phyloP scores from a whole-genome alignment of 2,888 invertebrate genomes.

The Dicranocentrus wangi region DNA sequence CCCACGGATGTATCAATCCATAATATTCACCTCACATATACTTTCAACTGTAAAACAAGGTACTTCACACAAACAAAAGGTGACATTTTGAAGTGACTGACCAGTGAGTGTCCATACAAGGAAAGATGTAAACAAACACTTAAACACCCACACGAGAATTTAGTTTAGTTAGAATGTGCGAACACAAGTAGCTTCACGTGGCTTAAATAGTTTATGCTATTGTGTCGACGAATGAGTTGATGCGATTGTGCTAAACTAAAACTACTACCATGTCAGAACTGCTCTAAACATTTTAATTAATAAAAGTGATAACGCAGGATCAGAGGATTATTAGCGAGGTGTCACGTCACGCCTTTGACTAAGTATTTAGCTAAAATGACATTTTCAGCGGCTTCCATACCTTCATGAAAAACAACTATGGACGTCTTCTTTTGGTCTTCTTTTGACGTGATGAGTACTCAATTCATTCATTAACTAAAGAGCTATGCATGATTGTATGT shows the following conservation, averaged over 20 bases:
- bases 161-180: background rate
- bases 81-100: constrained; percentile 33
- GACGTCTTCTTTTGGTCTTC: too few species aligned
- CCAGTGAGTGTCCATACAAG: constrained; percentile 33
- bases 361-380: too few species aligned
- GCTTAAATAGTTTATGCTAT: background rate
- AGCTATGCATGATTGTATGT: too few species aligned
- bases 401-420: too few species aligned
- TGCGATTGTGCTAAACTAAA: too few species aligned
- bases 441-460: too few species aligned
- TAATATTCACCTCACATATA: too few species aligned
- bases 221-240: background rate
- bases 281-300: background rate
- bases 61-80: background rate
- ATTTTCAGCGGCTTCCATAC: too few species aligned
- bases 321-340: too few species aligned
- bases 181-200: background rate
- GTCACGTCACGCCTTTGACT: too few species aligned
- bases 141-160: background rate
- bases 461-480: too few species aligned
- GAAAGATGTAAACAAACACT: constrained; percentile 57
- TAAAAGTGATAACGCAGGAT: background rate
- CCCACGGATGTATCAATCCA: too few species aligned
- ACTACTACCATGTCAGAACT: background rate
- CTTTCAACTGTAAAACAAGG: background rate